Conservation (phyloP, 2,113 vertebrate genomes). For the Tursiops truncatus region DNA sequence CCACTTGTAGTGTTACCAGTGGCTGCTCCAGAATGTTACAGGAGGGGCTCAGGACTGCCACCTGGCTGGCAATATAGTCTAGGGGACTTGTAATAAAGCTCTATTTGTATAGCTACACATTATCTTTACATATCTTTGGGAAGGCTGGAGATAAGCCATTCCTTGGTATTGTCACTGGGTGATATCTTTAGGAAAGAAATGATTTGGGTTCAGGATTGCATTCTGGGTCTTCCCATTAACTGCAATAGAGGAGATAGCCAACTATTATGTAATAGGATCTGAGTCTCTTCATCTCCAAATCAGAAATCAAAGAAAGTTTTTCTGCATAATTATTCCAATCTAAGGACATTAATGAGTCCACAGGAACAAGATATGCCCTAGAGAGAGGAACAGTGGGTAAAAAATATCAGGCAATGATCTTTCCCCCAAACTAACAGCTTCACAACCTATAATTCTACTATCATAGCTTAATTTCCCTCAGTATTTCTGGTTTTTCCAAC, state of each 20-base stretch:
- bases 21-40: background rate
- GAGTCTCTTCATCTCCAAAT: background rate
- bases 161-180: background rate
- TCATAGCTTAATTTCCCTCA: background rate
- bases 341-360: background rate
- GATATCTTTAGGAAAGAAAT: slow-evolving; percentile 33
- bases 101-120: background rate
- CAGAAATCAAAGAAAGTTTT: background rate
- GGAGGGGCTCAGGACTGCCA: background rate
- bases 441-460: background rate
- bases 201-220: background rate
- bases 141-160: background rate
- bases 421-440: background rate
- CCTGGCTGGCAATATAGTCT: background rate
- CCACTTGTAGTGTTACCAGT: background rate
- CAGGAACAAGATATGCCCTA: background rate
- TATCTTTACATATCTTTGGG: background rate
- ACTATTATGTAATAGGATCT: background rate
- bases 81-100: background rate
- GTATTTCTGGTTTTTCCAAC: background rate
- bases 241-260: background rate
- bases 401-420: background rate
- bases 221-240: background rate
- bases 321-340: background rate
- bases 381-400: background rate